Evolutionary conservation across 2,888 invertebrate species (phyloP).

Genomic region (Omphaloscelis lunosa): DNA sequence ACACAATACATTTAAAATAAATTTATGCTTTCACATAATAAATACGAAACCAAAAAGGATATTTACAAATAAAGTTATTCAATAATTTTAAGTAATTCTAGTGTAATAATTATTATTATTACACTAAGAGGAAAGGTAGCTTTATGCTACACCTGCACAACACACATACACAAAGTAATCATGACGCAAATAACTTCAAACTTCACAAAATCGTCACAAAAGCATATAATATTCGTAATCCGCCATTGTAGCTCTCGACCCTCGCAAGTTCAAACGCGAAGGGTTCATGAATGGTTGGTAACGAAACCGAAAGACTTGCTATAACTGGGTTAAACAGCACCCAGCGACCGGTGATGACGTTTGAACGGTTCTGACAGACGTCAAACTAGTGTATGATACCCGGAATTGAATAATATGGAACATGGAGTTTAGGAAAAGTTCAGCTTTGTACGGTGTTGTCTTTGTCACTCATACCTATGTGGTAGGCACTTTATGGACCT

Average conservation of each 20-base stretch:
- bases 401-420: background rate
- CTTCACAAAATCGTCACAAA: constrained; percentile 25
- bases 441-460: background rate
- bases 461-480: background rate
- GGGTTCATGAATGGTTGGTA: constrained; percentile 49
- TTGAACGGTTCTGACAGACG: constrained; percentile 2
- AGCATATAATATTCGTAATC: constrained; percentile 42
- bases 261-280: constrained; percentile 28
- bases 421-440: background rate
- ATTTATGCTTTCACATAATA: too few relatives aligned
- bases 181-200: constrained; percentile 9
- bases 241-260: constrained; percentile 41
- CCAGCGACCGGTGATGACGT: constrained; percentile 19
- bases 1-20: too few relatives aligned
- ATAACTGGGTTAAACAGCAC: constrained; percentile 52
- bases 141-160: background rate
- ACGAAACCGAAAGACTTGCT: constrained; percentile 44
- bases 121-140: too few relatives aligned
- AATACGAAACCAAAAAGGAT: too few relatives aligned
- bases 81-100: too few relatives aligned
- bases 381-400: constrained; percentile 6
- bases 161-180: background rate
- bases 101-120: background rate
- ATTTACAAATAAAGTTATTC: too few relatives aligned
- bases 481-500: background rate